Conservation (phyloP, 2,888 invertebrate genomes). For the Oscheius sp. region DNA sequence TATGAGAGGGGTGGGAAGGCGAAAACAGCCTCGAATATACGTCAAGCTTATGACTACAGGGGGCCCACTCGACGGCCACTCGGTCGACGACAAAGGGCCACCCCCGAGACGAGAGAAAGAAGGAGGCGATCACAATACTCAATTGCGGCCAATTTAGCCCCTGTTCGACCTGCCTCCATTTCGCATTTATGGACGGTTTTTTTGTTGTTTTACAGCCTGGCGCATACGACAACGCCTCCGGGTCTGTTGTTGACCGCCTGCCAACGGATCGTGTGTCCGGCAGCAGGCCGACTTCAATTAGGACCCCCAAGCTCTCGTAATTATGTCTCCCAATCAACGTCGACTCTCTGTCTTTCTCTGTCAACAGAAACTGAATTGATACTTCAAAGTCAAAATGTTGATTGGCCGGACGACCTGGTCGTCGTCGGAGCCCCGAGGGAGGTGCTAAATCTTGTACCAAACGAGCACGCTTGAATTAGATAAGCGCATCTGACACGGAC, state of each 20-base stretch:
- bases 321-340: slow-evolving; percentile 26
- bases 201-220: slow-evolving; percentile 13
- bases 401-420: slow-evolving; percentile 15
- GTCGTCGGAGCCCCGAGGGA: neutral
- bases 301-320: slow-evolving; percentile 1
- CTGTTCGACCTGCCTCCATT: slow-evolving; percentile 5
- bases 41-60: slow-evolving; percentile 11
- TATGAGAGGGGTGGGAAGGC: slow-evolving; percentile 11
- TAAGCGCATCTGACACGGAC: slow-evolving; percentile 31
- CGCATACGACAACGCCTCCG: neutral
- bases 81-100: neutral
- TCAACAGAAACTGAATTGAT: neutral
- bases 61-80: slow-evolving; percentile 9
- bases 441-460: slow-evolving; percentile 33
- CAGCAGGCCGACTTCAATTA: slow-evolving; percentile 24
- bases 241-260: slow-evolving; percentile 8
- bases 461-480: slow-evolving; percentile 34
- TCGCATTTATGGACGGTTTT: slow-evolving; percentile 23
- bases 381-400: neutral
- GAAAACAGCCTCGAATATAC: neutral
- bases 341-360: neutral
- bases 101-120: too few species aligned
- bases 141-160: neutral
- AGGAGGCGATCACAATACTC: neutral
- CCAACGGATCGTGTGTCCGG: slow-evolving; percentile 19